phyloP scores from a whole-genome alignment of 2,888 invertebrate species.

The Pharmacophagus antenor region DNA sequence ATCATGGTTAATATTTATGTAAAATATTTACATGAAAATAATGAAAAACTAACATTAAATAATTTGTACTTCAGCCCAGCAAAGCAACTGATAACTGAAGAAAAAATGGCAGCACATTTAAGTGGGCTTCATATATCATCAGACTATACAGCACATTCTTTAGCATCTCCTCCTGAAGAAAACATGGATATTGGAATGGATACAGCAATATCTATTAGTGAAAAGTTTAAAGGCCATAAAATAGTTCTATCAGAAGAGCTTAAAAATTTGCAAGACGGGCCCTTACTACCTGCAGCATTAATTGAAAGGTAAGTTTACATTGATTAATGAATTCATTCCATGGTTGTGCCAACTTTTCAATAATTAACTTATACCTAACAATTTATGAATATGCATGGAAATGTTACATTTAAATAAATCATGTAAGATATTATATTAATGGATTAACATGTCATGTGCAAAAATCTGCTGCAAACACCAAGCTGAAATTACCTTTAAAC shows the following conservation, averaged over 20 bases:
- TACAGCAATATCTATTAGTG: conserved; percentile 39
- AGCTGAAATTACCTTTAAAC: too few species aligned
- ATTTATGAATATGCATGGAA: too few species aligned
- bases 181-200: conserved; percentile 63
- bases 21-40: neutral
- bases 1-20: too few species aligned
- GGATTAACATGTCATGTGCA: too few species aligned
- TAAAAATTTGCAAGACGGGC: conserved; percentile 83
- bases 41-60: neutral
- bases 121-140: conserved; percentile 86
- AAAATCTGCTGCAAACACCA: too few species aligned
- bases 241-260: conserved; percentile 86
- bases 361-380: too few species aligned
- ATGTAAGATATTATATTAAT: too few species aligned
- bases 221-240: conserved; percentile 74
- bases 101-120: conserved; percentile 91
- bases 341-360: too few species aligned
- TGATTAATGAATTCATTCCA: neutral
- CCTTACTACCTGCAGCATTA: conserved; percentile 84
- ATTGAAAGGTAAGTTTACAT: conserved; percentile 70
- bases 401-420: too few species aligned
- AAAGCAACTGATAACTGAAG: conserved; percentile 91
- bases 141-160: conserved; percentile 60
- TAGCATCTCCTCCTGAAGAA: conserved; percentile 45
- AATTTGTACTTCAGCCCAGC: conserved; percentile 64